Evolutionary conservation across 2,888 invertebrate genomes (phyloP).

Genomic region (Marronus borbonicus): DNA sequence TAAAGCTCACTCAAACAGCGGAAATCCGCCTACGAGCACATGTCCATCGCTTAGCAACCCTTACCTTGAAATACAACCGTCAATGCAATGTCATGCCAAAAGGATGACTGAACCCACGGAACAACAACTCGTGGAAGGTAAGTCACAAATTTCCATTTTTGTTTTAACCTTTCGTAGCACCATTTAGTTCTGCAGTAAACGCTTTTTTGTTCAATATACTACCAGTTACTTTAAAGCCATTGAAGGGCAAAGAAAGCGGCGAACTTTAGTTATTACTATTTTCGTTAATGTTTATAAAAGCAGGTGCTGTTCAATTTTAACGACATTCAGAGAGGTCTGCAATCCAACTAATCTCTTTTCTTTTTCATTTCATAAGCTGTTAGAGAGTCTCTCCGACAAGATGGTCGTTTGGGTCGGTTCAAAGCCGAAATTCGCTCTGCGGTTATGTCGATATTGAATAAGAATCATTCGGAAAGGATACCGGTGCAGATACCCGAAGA

Average conservation of each 20-base stretch:
- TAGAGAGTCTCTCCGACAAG: constrained; percentile 66
- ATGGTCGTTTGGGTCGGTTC: constrained; percentile 67
- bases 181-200: not conserved
- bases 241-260: too few relatives aligned
- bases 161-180: not conserved
- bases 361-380: constrained; percentile 62
- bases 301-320: not conserved
- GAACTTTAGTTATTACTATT: too few relatives aligned
- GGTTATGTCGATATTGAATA: constrained; percentile 68
- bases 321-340: not conserved
- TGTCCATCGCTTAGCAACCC: constrained; percentile 38
- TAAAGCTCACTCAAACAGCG: not conserved
- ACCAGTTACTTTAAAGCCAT: too few relatives aligned
- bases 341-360: constrained; percentile 13
- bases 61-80: constrained; percentile 39
- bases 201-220: not conserved
- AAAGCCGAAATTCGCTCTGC: constrained; percentile 68
- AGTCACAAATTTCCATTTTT: constrained; percentile 22
- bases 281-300: too few relatives aligned
- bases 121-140: constrained; percentile 66
- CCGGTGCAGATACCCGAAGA: constrained; percentile 67
- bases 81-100: constrained; percentile 50
- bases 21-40: constrained; percentile 13
- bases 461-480: constrained; percentile 59
- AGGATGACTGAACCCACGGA: constrained; percentile 64